A percentile compares a stretch with the other conserved stretches of the same genome.
These are phyloP conservation scores for Otus sunia DNA, from an alignment of 2,113 vertebrate genomes.

Conservation along the genomic window DNA sequence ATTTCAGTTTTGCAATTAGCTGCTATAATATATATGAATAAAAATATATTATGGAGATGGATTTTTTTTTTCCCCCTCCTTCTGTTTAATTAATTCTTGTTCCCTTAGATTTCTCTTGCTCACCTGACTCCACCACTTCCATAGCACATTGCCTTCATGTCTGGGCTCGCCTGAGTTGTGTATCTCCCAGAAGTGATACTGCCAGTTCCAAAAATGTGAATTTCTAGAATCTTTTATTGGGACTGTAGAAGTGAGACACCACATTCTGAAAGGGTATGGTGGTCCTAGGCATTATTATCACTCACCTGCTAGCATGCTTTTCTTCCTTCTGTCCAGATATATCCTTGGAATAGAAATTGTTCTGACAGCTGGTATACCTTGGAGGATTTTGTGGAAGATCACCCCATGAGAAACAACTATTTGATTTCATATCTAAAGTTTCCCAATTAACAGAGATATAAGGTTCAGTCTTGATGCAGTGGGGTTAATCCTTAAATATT, in stretches of 20 bases:
- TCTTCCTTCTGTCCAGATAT: neutral
- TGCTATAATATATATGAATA: neutral
- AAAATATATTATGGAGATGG: neutral
- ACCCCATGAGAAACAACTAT: neutral
- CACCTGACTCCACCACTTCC: neutral
- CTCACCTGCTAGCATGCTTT: neutral
- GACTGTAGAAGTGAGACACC: neutral
- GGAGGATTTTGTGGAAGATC: neutral
- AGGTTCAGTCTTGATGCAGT: neutral
- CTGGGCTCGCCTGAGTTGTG: neutral
- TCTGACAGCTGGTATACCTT: neutral
- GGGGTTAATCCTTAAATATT: conserved; percentile 20
- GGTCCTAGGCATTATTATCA: neutral
- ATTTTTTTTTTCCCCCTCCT: neutral
- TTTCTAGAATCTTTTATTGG: neutral
- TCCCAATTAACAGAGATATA: neutral
- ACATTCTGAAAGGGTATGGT: neutral
- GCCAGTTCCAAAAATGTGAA: neutral
- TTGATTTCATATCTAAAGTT: neutral
- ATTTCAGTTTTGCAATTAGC: conserved; percentile 42
- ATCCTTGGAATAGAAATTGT: neutral
- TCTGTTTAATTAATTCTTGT: neutral
- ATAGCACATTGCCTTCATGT: accelerated
- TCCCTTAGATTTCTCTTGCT: neutral
- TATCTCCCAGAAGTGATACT: neutral